Conservation (phyloP, 1,140 invertebrate genomes). For the Acromyrmex heyeri region DNA sequence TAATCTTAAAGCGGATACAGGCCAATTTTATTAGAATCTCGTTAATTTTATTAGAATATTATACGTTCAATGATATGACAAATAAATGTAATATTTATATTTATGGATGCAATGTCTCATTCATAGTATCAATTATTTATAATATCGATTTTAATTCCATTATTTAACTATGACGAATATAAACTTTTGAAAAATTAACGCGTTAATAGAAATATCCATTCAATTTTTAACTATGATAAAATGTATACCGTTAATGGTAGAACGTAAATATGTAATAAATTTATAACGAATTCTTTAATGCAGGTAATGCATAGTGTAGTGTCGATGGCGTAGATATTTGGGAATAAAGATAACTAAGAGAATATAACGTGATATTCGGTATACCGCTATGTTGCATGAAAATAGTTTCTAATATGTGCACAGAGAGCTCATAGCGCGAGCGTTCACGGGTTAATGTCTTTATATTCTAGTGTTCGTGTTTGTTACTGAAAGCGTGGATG, state of each 20-base stretch:
- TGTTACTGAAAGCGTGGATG: constrained; percentile 43
- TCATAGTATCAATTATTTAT: neutral
- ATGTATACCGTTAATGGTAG: neutral
- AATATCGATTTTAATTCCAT: constrained; percentile 1
- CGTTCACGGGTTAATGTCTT: constrained; percentile 55
- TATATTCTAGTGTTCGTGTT: constrained; percentile 46
- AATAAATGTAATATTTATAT: constrained; percentile 2
- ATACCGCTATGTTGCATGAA: constrained; percentile 7
- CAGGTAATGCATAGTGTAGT: no score
- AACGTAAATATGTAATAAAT: neutral
- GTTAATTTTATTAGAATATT: neutral
- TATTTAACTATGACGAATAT: neutral
- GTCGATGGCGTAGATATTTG: neutral
- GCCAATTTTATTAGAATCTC: neutral
- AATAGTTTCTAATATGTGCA: constrained; percentile 57
- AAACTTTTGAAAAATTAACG: neutral
- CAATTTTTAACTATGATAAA: neutral
- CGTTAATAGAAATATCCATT: neutral
- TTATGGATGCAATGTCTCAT: neutral
- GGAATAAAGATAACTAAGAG: constrained; percentile 7
- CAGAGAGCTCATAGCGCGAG: constrained; percentile 36
- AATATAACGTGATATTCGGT: constrained; percentile 49
- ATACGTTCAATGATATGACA: neutral
- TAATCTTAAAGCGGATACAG: neutral
- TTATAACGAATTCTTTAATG: neutral